A percentile compares a stretch with the other conserved stretches of the same genome.
phyloP scores from a whole-genome alignment of 1,140 invertebrate genomes.

The Drosophila ficusphila region DNA sequence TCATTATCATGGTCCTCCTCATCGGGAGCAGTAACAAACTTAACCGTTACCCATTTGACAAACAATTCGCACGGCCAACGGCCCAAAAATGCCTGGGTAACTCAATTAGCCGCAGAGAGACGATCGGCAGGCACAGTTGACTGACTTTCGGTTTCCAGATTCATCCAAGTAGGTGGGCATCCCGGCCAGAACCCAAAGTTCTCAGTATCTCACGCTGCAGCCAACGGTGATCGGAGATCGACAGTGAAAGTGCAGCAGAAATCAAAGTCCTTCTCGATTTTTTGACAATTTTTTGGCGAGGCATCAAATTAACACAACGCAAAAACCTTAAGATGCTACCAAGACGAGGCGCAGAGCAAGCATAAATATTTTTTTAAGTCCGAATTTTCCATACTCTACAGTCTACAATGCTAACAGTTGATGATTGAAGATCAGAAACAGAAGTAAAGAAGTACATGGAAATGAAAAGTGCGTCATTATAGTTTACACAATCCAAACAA shows the following conservation, averaged over 20 bases:
- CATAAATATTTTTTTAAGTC: background rate
- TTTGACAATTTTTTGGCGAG: constrained; percentile 70
- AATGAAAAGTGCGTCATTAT: background rate
- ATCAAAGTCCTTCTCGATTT: constrained; percentile 67
- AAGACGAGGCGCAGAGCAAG: constrained; percentile 34
- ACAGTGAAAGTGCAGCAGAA: constrained; percentile 76
- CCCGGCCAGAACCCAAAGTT: constrained; percentile 15
- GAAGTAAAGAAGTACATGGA: background rate
- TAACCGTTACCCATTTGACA: constrained; percentile 78
- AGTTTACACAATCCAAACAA: background rate
- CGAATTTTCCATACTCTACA: background rate
- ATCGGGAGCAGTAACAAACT: constrained; percentile 52
- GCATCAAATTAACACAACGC: constrained; percentile 75
- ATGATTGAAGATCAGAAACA: too few species aligned
- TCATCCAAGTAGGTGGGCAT: constrained; percentile 69
- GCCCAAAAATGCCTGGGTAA: constrained; percentile 52
- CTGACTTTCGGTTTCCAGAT: constrained; percentile 50
- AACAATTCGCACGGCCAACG: constrained; percentile 77
- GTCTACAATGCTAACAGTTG: too few species aligned
- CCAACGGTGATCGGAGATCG: constrained; percentile 31
- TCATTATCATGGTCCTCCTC: constrained; percentile 11
- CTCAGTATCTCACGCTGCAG: constrained; percentile 75
- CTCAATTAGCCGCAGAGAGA: constrained; percentile 70
- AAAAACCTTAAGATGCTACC: constrained; percentile 72
- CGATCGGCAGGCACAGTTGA: constrained; percentile 60